A percentile compares a stretch with the other conserved stretches of the same genome.
These are phyloP conservation scores for Hoplodrina ambigua DNA, from an alignment of 2,888 invertebrate species.

Conservation along the genomic window DNA sequence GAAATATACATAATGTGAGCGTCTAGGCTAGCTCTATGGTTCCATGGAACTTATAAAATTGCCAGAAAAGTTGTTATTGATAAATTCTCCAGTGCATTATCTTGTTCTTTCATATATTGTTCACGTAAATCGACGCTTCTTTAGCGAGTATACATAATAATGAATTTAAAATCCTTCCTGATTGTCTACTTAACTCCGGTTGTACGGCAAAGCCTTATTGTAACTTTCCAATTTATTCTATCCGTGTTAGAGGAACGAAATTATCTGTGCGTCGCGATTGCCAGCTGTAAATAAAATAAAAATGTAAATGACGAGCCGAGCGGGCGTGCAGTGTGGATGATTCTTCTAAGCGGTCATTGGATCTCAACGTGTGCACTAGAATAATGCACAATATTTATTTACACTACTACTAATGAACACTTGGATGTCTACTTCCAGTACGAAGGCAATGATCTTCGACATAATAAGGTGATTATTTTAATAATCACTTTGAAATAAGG, in stretches of 20 bases:
- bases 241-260: slow-evolving; percentile 61
- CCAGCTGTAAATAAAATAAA: slow-evolving; percentile 74
- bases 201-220: slow-evolving; percentile 58
- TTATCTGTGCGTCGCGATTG: slow-evolving; percentile 66
- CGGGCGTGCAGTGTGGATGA: slow-evolving; percentile 62
- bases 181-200: slow-evolving; percentile 58
- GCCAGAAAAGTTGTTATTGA: not conserved
- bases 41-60: slow-evolving; percentile 1
- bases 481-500: too few species aligned
- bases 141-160: slow-evolving; percentile 45
- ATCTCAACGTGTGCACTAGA: slow-evolving; percentile 51
- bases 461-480: too few species aligned
- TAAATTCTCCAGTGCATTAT: slow-evolving; percentile 10
- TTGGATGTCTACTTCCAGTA: not conserved
- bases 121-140: slow-evolving; percentile 40
- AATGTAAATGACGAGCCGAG: slow-evolving; percentile 70
- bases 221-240: slow-evolving; percentile 67
- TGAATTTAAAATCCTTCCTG: slow-evolving; percentile 57
- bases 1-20: too few species aligned
- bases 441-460: too few species aligned
- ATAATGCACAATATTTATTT: not conserved
- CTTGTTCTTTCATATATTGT: slow-evolving; percentile 35
- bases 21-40: too few species aligned
- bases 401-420: too few species aligned
- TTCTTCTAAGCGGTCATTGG: slow-evolving; percentile 60